Base-by-base conservation (phyloP, 23 tunicate species). In the Ciona savignyi region DNA sequence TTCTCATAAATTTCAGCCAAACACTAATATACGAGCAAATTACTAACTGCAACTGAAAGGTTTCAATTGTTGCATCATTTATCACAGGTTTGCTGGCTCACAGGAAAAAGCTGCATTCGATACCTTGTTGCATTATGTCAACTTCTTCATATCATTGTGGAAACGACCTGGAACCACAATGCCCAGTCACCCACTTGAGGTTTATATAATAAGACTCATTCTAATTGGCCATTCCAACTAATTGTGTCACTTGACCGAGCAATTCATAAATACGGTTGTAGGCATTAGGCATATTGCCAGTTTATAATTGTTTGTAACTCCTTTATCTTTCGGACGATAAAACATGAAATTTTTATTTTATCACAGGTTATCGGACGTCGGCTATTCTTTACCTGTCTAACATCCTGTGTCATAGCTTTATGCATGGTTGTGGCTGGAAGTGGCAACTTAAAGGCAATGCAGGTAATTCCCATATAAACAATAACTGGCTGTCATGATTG, bases 341-440 rank as follows among this genome's bases (percentile, higher is more conserved):
- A 30, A 4, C 4, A 27, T 28, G 6, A 29, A 25, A 20, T 68
- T 33, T 4, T 21, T 68, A 25, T 42, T 30, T 65, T 27, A 21
- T 60, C 34, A n/a, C 73, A 86, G 93, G 74, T 80, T 20, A 80
- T 91, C 27, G 97, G 97, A 3, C 84, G 67, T 29, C 76, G 89
- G 27, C 29, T 87, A 42, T 77, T 69, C 62, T 89, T 83, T 25
- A 76, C 83, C 22, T 84, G 91, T 34, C 33, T 91, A 9, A 60
- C 86, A 11, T 65, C 91, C 0, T 91, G 91, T 51, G 70, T 94
- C 29, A 70, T 94, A 2, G 76, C 95, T 1, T 31, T 83, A 51
- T 67, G 83, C 65, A 68, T 94, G 86, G 90, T 94, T 29, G 94
- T 83, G 49, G 79, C 99, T 65, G 99, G 99, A 25, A 89, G 96